Evolutionary conservation across 2,797 vertebrate genomes (phyloP).

Genomic region (Garrulus glandarius): DNA sequence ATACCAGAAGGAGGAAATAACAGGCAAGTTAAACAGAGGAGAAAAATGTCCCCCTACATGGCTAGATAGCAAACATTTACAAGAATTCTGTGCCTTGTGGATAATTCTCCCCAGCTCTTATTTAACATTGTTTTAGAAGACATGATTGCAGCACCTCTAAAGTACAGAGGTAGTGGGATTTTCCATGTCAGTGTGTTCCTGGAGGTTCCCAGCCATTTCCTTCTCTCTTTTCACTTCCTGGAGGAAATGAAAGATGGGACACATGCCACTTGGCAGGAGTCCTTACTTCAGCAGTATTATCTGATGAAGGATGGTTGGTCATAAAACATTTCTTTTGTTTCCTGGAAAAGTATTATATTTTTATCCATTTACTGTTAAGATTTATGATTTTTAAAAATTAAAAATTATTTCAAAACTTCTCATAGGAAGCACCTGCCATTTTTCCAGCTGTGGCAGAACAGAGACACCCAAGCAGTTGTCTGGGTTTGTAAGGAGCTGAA

Average conservation of each 20-base stretch:
- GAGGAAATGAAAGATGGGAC: slow-evolving; percentile 18
- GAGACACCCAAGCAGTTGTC: background rate
- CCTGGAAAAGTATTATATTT: background rate
- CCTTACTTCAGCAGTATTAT: background rate
- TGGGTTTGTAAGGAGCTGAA: background rate
- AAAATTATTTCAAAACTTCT: background rate
- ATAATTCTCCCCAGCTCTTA: background rate
- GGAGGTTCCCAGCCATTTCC: background rate
- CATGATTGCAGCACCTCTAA: background rate
- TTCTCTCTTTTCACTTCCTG: background rate
- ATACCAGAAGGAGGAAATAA: slow-evolving; percentile 68
- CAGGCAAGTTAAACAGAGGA: slow-evolving; percentile 34
- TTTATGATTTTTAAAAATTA: background rate
- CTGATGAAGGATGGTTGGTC: background rate
- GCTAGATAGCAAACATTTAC: slow-evolving; percentile 43
- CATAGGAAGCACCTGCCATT: background rate
- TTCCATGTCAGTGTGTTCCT: background rate
- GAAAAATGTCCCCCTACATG: slow-evolving; percentile 13
- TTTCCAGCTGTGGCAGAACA: background rate
- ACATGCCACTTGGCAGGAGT: background rate
- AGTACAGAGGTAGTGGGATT: background rate
- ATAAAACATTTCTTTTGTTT: background rate
- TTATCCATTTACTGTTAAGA: background rate
- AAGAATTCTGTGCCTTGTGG: background rate
- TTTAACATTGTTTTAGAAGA: background rate